Evolutionary conservation across 1,140 invertebrate species (phyloP), one percentile per base, ranked within the genome.

Genomic region (Temnothorax nylanderi): DNA sequence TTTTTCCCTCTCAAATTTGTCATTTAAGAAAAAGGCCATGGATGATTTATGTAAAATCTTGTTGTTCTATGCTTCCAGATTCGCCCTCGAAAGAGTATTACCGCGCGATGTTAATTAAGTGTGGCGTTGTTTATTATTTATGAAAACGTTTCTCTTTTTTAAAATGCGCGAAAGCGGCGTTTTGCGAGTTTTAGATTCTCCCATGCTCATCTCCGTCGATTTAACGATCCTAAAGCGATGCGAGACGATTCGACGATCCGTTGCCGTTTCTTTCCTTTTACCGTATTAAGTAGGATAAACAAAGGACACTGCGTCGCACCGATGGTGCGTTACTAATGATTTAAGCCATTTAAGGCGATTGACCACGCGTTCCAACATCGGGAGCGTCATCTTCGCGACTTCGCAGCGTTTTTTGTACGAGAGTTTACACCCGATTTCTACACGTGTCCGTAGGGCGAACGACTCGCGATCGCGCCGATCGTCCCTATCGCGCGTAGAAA

Each of bases 261-360:
- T 60, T 62, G 51, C 80, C 74, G 64, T 74, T 85, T 78, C n/a
- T 81, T 62, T 76, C 32, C 62, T 77, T 47, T 76, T 88, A 44
- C 47, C 64, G 54, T 88, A 82, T 89, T 72, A 78, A 81, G 51
- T 85, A 89, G 75, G 37, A 49, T 69, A 58, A 75, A 75, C 56
- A 18, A 81, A 26, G 13, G 41, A 54, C 78, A 54, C n/a, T 58
- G 26, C 11, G 18, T 47, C 11, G 51, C 21, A 41, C 41, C 69
- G 26, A 7, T 16, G 51, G 21, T 74, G 41, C 44, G 6, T 62
- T 32, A 34, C 18, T 65, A 69, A 74, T 13, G 49, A 74, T 51
- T 54, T 54, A 62, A 49, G 47, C 0, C 11, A 6, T 41, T 49
- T 26, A 49, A 78, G 6, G 32, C 44, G 44, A 51, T 80, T n/a